Evolutionary conservation across 2,888 invertebrate genomes (phyloP), one percentile per base, ranked within the genome.

Genomic region (Luffia ferchaultella): DNA sequence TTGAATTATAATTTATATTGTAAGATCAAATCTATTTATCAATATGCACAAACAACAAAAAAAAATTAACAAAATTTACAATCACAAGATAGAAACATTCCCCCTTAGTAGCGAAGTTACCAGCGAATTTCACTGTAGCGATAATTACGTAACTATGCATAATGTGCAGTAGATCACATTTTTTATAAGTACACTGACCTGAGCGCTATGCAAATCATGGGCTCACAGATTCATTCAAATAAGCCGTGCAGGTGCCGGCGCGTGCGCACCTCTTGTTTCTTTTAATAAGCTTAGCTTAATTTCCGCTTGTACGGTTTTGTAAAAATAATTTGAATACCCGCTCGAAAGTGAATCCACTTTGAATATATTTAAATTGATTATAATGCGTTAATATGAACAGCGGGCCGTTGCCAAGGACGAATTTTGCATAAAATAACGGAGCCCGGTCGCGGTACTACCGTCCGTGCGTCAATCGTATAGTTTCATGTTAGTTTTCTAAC

Each of bases 331-430:
- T 62, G 62, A 70, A 70, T 50, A 69, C 63, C 67, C 57, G 58
- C 60, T 69, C 63, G 71, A 74, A 75, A 73, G 73, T 70, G 70
- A 68, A 64, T 67, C 60, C 65, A 61, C 58, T 56, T 62, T 63
- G 77, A 72, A 78, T 79, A 76, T 59, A 77, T 79, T 78, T 70
- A 66, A 76, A 80, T 76, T 73, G 76, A 79, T 79, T 73, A 76
- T 63, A 60, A 59, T 60, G 60, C 60, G 61, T 65, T 68, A 70
- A 67, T 62, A 61, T 62, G 70, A 19, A 20, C 7, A 5, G 67
- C 62, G 66, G 44, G 58, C 57, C 62, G 63, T 42, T 60, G 53
- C 67, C 79, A 78, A 79, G 79, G 79, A 76, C 80, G 76, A 76
- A 69, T 71, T 77, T 78, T 70, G 75, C 75, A 76, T 79, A 72